These are phyloP conservation scores for Phylloscopus trochiloides DNA, from an alignment of 2,113 vertebrate species.

Conservation along the genomic window DNA sequence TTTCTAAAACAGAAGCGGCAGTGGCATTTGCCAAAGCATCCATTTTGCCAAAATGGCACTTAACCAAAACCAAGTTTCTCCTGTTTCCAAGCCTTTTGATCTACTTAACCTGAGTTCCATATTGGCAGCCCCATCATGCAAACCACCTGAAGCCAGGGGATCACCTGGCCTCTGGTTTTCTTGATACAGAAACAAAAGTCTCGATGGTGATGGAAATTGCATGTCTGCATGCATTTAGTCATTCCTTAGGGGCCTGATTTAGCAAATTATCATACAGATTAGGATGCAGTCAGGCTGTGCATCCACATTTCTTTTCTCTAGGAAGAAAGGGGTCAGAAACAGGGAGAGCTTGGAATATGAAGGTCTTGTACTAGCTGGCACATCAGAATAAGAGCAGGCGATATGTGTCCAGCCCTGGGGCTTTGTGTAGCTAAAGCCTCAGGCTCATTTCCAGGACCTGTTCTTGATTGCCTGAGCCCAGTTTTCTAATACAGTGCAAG, in stretches of 20 bases:
- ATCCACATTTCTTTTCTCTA: background rate
- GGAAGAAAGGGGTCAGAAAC: background rate
- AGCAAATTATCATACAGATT: background rate
- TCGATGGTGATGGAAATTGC: background rate
- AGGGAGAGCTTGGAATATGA: background rate
- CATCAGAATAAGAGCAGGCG: background rate
- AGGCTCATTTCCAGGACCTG: background rate
- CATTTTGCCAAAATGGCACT: background rate
- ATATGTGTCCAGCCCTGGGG: rapidly evolving
- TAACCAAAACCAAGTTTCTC: background rate
- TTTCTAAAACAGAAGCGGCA: background rate
- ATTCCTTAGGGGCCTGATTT: background rate
- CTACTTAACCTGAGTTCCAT: background rate
- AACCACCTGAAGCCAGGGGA: background rate
- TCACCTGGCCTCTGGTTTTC: background rate
- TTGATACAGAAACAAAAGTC: background rate
- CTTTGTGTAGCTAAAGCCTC: background rate
- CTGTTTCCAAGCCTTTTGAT: background rate
- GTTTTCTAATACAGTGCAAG: conserved; percentile 8
- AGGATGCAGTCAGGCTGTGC: background rate
- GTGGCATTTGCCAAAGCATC: background rate
- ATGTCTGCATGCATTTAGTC: background rate
- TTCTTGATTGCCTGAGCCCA: background rate
- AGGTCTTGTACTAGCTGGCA: background rate
- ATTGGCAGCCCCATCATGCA: background rate